Conservation (phyloP, 2,113 vertebrate species). For the Anas platyrhynchos region DNA sequence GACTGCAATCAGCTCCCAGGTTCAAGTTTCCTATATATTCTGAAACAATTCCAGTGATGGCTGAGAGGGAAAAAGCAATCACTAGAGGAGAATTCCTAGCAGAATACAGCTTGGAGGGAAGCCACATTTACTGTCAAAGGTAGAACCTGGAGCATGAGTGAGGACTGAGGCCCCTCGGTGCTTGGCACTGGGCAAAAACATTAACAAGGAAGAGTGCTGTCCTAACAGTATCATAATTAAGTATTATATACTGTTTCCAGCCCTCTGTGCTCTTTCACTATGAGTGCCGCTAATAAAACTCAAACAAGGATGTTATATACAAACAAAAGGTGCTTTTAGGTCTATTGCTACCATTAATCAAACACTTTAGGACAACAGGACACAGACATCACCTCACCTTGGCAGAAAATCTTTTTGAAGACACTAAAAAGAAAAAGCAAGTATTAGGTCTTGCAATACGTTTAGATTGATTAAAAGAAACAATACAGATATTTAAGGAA, state of each 20-base stretch:
- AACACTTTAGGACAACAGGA: neutral
- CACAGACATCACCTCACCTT: conserved; percentile 84
- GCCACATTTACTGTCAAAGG: neutral
- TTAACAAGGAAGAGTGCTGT: neutral
- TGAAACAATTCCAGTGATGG: neutral
- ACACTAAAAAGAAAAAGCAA: conserved; percentile 83
- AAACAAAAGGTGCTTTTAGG: neutral
- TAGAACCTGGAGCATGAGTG: accelerated
- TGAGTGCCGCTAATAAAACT: neutral
- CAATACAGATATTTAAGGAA: neutral
- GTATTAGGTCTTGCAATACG: neutral
- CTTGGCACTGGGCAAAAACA: neutral
- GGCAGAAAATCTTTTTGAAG: conserved; percentile 95
- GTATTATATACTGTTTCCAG: neutral
- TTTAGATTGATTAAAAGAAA: neutral
- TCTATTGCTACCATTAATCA: neutral
- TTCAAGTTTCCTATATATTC: neutral
- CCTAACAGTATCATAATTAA: neutral
- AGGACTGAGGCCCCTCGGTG: neutral
- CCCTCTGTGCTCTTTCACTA: neutral
- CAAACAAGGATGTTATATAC: neutral
- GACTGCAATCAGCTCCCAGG: accelerated
- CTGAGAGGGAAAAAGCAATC: accelerated
- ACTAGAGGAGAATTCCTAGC: neutral
- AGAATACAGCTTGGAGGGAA: neutral